phyloP scores from a whole-genome alignment of 2,888 invertebrate species.

The Euzetes globulus region DNA sequence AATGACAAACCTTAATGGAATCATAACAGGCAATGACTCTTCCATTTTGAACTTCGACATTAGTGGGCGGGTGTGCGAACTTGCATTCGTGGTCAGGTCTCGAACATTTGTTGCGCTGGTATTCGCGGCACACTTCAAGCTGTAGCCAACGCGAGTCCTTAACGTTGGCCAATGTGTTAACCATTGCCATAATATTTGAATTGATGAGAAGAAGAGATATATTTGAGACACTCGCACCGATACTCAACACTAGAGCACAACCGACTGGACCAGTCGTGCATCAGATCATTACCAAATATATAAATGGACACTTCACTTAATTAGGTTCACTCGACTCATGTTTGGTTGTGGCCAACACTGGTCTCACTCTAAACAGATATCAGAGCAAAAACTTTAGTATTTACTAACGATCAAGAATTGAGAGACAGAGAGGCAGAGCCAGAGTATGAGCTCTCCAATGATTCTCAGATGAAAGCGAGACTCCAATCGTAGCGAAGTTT shows the following conservation, averaged over 20 bases:
- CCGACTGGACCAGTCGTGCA: constrained; percentile 11
- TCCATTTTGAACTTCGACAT: constrained; percentile 99
- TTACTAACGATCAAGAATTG: too few species aligned
- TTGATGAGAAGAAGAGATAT: constrained; percentile 13
- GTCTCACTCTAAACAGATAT: not conserved
- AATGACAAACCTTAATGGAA: constrained; percentile 89
- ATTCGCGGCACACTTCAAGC: constrained; percentile 88
- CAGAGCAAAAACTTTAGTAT: too few species aligned
- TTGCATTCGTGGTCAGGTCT: constrained; percentile 95
- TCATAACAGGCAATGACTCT: constrained; percentile 99
- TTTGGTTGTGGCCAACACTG: not conserved
- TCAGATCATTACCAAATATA: constrained; percentile 11
- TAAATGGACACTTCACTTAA: not conserved
- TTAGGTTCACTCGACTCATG: not conserved
- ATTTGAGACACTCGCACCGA: too few species aligned
- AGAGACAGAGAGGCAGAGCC: too few species aligned
- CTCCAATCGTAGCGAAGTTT: not conserved
- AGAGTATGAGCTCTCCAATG: too few species aligned
- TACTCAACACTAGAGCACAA: not conserved
- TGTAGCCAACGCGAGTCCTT: constrained; percentile 99
- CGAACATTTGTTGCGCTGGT: constrained; percentile 98
- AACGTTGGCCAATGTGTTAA: constrained; percentile 85
- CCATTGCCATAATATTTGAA: constrained; percentile 68
- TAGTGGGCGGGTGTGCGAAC: constrained; percentile 98
- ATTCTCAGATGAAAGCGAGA: too few species aligned